A percentile compares a stretch with the other conserved stretches of the same genome.
Evolutionary conservation across 23 tunicate genomes (phyloP).

Genomic region (Ascidia mentula): DNA sequence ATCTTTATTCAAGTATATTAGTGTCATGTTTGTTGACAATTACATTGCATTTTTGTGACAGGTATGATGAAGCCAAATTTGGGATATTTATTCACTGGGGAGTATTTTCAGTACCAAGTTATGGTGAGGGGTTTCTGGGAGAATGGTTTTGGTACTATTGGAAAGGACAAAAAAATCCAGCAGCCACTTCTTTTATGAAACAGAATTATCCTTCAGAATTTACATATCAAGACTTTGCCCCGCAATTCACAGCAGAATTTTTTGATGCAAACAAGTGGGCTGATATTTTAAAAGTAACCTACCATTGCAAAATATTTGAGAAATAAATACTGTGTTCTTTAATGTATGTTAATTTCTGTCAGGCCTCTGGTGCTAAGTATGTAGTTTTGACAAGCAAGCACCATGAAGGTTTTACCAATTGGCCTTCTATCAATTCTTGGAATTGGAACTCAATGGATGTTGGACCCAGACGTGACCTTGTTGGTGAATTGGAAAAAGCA

Average conservation of each 20-base stretch:
- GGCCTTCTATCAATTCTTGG: slow-evolving; percentile 72
- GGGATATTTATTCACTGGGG: slow-evolving; percentile 92
- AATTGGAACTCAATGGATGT: slow-evolving; percentile 76
- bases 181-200: slow-evolving; percentile 34
- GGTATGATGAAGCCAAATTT: slow-evolving; percentile 81
- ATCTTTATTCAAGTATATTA: too few species aligned
- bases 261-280: slow-evolving; percentile 60
- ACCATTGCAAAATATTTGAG: too few species aligned
- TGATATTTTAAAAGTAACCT: slow-evolving; percentile 42
- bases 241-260: slow-evolving; percentile 57
- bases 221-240: slow-evolving; percentile 65
- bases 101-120: slow-evolving; percentile 63
- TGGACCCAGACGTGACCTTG: slow-evolving; percentile 68
- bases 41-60: slow-evolving; percentile 17
- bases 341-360: too few species aligned
- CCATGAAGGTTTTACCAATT: slow-evolving; percentile 60
- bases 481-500: slow-evolving; percentile 57
- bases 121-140: slow-evolving; percentile 15
- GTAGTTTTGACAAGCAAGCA: slow-evolving; percentile 58
- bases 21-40: too few species aligned
- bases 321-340: too few species aligned
- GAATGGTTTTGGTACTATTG: slow-evolving; percentile 67
- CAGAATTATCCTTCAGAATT: slow-evolving; percentile 47
- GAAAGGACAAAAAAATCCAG: slow-evolving; percentile 22
- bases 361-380: slow-evolving; percentile 52